These are phyloP conservation scores for Enteromius mattozi DNA, from an alignment of 2,797 vertebrate species.

Conservation along the genomic window DNA sequence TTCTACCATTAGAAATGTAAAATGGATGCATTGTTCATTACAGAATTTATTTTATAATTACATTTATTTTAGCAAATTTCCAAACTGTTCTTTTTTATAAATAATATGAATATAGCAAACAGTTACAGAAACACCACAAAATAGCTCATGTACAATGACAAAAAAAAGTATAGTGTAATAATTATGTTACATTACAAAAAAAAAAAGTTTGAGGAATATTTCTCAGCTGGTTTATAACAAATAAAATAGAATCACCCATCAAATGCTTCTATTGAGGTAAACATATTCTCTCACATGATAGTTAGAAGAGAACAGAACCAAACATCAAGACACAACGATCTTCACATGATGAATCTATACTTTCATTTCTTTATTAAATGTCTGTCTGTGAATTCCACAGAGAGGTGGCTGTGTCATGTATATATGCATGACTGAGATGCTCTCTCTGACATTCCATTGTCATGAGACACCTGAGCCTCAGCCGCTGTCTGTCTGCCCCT, in stretches of 20 bases:
- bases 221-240: not conserved
- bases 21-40: not conserved
- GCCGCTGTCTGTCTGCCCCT: conserved; percentile 36
- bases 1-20: not conserved
- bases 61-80: not conserved
- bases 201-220: not conserved
- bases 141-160: not conserved
- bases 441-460: conserved; percentile 18
- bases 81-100: not conserved
- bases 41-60: not conserved
- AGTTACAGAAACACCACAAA: not conserved
- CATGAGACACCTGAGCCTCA: conserved; percentile 40
- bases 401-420: conserved; percentile 14
- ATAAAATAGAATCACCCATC: not conserved
- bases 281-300: not conserved
- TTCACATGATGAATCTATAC: conserved; percentile 2
- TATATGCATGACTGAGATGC: conserved; percentile 4
- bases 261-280: not conserved
- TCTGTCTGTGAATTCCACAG: not conserved
- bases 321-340: not conserved
- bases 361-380: not conserved
- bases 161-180: not conserved
- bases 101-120: not conserved
- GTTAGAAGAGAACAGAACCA: conserved; percentile 6
- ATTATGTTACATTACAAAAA: not conserved